Base-by-base conservation (phyloP, 64 coral and sea anemone genomes). In the Anthopleura sola region DNA sequence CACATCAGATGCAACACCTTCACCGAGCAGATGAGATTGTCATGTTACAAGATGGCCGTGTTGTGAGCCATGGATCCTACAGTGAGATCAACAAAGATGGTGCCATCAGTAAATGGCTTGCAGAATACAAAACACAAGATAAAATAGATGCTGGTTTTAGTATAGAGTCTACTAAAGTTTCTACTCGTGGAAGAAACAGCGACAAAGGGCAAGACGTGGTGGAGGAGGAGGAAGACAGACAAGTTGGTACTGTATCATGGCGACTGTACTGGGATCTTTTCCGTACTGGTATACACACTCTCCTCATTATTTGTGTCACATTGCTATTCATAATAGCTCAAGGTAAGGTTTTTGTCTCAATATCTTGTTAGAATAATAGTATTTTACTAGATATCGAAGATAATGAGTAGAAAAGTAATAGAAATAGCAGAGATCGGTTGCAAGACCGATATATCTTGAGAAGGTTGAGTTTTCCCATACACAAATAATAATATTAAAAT, bases 1-100 rank as follows among this genome's bases (percentile, higher is more conserved):
- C 86, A 3, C 86, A 88, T 81, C 86, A 88, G 6, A 20, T 88
- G 71, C 86, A 88, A 31, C 71, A 71, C 58, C 86, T 88, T 54
- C 75, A 88, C 53, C 50, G 71, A 24, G 49, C 86, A 18, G 86
- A 88, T 55, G 47, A 53, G 18, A 60, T 88, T 32, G 11, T 88
- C 10, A 57, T 88, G 13, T 55, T 88, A 12, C 31, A 88, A 66
- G 78, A 88, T 40, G 86, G 86, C n/a, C 53, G 28, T 55, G 50
- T 88, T 48, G 29, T 75, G 0, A 74, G 32, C 23, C 85, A 86
- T 74, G 85, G 85, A 16, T 49, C 40, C n/a, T 86, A 76, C 85
- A 54, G 40, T 14, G 50, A 53, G 50, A 53, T 53, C 50, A n/a
- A 19, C 60, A 85, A 85, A 66, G 83, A 53, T 53, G 50, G 50